Evolutionary conservation across 2,888 invertebrate genomes (phyloP).

Genomic region (Nematopogon swammerdamellus): DNA sequence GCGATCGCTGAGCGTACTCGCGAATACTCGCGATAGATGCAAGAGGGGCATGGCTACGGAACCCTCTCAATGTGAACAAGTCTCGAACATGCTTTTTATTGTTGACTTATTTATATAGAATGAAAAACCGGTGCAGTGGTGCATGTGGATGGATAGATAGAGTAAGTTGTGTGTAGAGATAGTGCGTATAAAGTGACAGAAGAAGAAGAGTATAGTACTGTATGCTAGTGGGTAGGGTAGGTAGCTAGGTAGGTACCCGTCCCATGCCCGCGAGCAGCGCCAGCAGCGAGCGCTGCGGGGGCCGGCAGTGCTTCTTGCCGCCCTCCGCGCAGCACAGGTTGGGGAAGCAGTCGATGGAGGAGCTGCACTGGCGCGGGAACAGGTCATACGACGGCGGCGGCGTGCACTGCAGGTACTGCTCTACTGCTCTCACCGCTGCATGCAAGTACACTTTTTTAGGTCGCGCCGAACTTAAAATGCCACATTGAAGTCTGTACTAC

Average conservation of each 20-base stretch:
- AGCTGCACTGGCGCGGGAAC: slow-evolving; percentile 68
- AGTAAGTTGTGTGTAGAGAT: background rate
- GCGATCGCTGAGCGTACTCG: too few relatives aligned
- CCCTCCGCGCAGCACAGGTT: slow-evolving; percentile 78
- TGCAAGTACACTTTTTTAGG: too few relatives aligned
- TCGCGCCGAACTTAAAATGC: too few relatives aligned
- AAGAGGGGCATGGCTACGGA: too few relatives aligned
- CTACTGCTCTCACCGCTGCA: slow-evolving; percentile 50
- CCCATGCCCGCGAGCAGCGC: slow-evolving; percentile 62
- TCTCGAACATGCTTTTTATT: too few relatives aligned
- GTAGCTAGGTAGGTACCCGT: slow-evolving; percentile 35
- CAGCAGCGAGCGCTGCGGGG: slow-evolving; percentile 68
- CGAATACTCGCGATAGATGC: too few relatives aligned
- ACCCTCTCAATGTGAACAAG: too few relatives aligned
- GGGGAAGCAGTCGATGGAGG: slow-evolving; percentile 73
- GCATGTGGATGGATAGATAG: background rate
- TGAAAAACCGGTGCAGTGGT: too few relatives aligned
- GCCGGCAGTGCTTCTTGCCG: slow-evolving; percentile 67
- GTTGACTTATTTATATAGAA: too few relatives aligned
- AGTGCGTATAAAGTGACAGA: background rate
- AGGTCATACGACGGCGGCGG: slow-evolving; percentile 65
- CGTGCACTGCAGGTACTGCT: slow-evolving; percentile 72
- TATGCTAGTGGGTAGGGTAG: background rate
- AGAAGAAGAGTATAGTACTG: background rate
- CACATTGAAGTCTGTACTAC: too few relatives aligned